These are phyloP conservation scores for Microctenopoma steveboyesi DNA, from an alignment of 2,797 vertebrate genomes.

Conservation along the genomic window DNA sequence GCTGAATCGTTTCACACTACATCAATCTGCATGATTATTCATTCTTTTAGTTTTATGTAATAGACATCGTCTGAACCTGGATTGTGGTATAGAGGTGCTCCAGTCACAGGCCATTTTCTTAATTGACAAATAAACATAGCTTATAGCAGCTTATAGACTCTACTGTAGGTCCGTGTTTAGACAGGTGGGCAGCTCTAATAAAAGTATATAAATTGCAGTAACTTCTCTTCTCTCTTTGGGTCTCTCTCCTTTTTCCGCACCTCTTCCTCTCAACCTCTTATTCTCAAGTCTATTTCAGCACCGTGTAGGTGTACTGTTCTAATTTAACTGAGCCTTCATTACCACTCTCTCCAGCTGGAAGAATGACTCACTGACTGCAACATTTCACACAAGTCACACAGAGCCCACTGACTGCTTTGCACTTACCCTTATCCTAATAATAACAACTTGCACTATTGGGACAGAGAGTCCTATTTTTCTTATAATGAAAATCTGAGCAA, in stretches of 20 bases:
- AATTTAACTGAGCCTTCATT: constrained; percentile 61
- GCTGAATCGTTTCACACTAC: constrained; percentile 56
- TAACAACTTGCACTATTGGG: neutral
- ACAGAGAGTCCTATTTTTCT: neutral
- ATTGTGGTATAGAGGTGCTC: neutral
- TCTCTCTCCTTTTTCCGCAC: constrained; percentile 11
- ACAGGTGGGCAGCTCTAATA: constrained; percentile 6
- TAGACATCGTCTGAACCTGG: constrained; percentile 6
- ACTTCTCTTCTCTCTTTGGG: neutral
- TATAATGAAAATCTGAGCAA: neutral
- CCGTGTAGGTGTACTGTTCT: constrained; percentile 62
- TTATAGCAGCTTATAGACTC: constrained; percentile 17
- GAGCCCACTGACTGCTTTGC: constrained; percentile 26
- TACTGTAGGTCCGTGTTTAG: constrained; percentile 11
- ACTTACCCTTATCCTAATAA: constrained; percentile 1
- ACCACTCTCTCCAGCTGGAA: constrained; percentile 45
- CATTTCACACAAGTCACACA: constrained; percentile 42
- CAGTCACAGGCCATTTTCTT: constrained; percentile 20
- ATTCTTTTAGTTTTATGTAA: constrained; percentile 56
- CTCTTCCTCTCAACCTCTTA: constrained; percentile 26
- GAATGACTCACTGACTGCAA: constrained; percentile 68
- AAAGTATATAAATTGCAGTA: neutral
- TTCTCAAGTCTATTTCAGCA: constrained; percentile 63
- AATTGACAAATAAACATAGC: constrained; percentile 23
- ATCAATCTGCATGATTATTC: constrained; percentile 56